Evolutionary conservation across 2,797 vertebrate genomes (phyloP).

Genomic region (Melanogrammus aeglefinus): DNA sequence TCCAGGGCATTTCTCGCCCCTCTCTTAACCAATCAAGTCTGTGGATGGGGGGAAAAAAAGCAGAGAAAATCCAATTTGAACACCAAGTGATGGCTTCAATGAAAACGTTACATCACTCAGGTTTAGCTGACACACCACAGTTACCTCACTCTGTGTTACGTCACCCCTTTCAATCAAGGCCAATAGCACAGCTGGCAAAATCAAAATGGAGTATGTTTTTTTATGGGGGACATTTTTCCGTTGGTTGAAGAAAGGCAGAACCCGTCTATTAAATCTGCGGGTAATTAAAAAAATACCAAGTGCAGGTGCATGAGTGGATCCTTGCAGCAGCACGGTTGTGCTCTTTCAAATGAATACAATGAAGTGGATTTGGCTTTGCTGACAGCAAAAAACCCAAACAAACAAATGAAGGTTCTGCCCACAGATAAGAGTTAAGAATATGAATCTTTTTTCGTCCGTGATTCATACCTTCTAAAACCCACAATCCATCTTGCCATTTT

Average conservation of each 20-base stretch:
- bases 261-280: constrained; percentile 45
- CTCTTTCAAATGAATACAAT: neutral
- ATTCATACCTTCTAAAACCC: neutral
- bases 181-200: neutral
- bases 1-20: neutral
- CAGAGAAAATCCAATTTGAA: neutral
- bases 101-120: neutral
- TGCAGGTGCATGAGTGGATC: constrained; percentile 33
- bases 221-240: neutral
- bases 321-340: neutral
- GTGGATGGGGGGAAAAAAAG: neutral
- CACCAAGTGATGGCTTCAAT: constrained; percentile 1
- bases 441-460: neutral
- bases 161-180: neutral
- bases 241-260: constrained; percentile 23
- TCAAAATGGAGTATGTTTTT: neutral
- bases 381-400: neutral
- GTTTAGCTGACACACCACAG: constrained; percentile 2
- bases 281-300: constrained; percentile 55
- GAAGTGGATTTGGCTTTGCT: neutral
- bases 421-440: neutral
- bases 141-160: neutral
- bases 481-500: neutral
- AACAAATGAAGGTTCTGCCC: neutral
- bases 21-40: neutral